Percentiles rank a stretch among this genome's conserved stretches.
phyloP scores from a whole-genome alignment of 2,113 vertebrate species.

The Tauraco erythrolophus region DNA sequence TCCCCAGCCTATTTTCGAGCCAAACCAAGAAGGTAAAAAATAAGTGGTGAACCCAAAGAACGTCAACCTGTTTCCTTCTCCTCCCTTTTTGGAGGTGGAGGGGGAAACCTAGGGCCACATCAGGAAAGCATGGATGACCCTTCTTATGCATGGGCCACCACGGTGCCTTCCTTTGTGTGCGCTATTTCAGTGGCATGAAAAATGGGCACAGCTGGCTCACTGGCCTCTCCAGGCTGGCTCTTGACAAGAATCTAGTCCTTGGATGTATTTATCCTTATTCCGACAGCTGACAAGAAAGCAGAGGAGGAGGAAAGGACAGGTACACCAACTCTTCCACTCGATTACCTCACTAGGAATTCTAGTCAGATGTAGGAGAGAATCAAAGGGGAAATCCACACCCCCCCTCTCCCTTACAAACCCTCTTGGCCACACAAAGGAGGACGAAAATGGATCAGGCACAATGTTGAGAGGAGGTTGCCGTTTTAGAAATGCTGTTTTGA shows the following conservation, averaged over 20 bases:
- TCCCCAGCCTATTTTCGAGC: background rate
- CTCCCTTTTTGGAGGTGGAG: conserved; percentile 1
- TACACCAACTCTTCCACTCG: background rate
- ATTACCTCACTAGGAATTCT: conserved; percentile 13
- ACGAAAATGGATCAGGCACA: background rate
- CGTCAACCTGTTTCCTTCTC: background rate
- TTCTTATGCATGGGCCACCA: background rate
- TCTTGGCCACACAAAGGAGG: background rate
- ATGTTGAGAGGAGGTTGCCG: background rate
- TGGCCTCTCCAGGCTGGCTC: background rate
- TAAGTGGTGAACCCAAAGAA: background rate
- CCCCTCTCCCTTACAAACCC: background rate
- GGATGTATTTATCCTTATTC: background rate
- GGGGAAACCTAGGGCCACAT: background rate
- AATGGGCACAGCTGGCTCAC: background rate
- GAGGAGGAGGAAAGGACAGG: background rate
- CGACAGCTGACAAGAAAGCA: background rate
- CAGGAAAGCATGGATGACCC: conserved; percentile 3
- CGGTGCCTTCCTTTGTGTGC: background rate
- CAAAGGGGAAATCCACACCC: background rate
- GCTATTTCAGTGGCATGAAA: background rate
- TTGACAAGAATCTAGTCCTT: background rate
- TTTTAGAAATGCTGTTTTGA: background rate
- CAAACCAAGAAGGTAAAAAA: background rate
- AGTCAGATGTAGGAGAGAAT: background rate